A percentile compares a stretch with the other conserved stretches of the same genome.
These are phyloP conservation scores for Leucoraja erinaceus DNA, from an alignment of 2,113 vertebrate genomes.

Conservation along the genomic window DNA sequence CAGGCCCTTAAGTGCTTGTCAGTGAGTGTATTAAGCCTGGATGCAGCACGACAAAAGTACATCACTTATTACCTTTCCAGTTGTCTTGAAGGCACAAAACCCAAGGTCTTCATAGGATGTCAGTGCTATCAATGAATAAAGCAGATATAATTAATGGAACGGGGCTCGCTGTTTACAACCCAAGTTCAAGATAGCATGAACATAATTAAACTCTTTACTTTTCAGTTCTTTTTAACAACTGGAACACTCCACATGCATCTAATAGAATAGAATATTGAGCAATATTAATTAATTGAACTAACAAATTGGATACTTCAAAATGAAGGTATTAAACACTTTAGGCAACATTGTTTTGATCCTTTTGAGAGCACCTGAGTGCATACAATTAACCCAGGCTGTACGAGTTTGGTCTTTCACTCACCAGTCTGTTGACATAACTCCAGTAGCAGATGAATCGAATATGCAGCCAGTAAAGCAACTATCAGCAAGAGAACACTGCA, in stretches of 20 bases:
- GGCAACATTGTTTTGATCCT: background rate
- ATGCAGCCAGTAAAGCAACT: constrained; percentile 73
- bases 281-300: background rate
- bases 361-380: background rate
- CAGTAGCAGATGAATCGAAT: constrained; percentile 84
- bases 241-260: too few relatives aligned
- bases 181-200: background rate
- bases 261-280: background rate
- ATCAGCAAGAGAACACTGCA: constrained; percentile 73
- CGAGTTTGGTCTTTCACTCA: constrained; percentile 53
- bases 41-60: background rate
- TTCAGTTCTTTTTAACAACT: background rate
- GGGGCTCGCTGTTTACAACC: background rate
- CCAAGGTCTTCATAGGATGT: constrained; percentile 88
- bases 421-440: constrained; percentile 84
- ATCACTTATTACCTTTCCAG: constrained; percentile 68
- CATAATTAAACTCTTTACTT: background rate
- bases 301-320: background rate
- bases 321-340: background rate
- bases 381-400: background rate
- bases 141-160: background rate
- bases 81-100: constrained; percentile 70
- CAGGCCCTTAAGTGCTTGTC: background rate
- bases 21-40: background rate
- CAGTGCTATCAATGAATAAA: constrained; percentile 61